Percentiles rank a stretch among this genome's conserved stretches.
phyloP scores from a whole-genome alignment of 2,113 vertebrate species.

The Amblyopsis rosae region DNA sequence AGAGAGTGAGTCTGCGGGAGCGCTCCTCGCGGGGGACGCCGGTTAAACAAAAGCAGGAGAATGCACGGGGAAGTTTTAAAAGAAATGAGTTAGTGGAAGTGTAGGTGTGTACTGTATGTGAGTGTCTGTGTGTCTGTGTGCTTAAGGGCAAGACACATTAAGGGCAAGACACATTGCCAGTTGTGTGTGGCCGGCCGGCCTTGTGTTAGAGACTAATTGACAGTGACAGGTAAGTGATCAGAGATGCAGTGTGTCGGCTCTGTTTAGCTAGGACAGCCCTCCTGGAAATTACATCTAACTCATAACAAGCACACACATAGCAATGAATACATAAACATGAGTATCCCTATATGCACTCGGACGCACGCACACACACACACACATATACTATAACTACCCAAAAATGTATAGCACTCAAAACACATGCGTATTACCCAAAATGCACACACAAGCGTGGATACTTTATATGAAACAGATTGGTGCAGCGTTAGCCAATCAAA shows the following conservation, averaged over 20 bases:
- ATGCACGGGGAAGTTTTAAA: background rate
- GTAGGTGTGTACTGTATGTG: background rate
- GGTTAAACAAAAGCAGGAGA: background rate
- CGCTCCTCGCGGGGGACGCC: slow-evolving; percentile 22
- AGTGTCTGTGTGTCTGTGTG: background rate
- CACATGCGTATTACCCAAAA: too few species aligned
- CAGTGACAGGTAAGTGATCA: slow-evolving; percentile 67
- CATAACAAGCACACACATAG: slow-evolving; percentile 43
- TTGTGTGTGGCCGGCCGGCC: slow-evolving; percentile 18
- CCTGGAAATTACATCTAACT: slow-evolving; percentile 72
- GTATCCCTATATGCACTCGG: too few species aligned
- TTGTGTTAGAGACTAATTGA: slow-evolving; percentile 71
- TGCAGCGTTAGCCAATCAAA: too few species aligned
- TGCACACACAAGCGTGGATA: too few species aligned
- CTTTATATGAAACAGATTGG: too few species aligned
- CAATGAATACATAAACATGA: too few species aligned
- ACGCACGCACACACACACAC: too few species aligned
- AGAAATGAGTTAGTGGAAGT: background rate
- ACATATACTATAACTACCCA: too few species aligned
- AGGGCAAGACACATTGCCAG: background rate
- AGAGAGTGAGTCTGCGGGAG: slow-evolving; percentile 13
- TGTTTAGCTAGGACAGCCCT: slow-evolving; percentile 72
- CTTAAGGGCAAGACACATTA: background rate
- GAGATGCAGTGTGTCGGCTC: slow-evolving; percentile 69
- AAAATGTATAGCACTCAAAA: too few species aligned